Percentiles rank a stretch among this genome's conserved stretches.
phyloP scores from a whole-genome alignment of 2,113 vertebrate genomes.

The Acrocephalus arundinaceus region DNA sequence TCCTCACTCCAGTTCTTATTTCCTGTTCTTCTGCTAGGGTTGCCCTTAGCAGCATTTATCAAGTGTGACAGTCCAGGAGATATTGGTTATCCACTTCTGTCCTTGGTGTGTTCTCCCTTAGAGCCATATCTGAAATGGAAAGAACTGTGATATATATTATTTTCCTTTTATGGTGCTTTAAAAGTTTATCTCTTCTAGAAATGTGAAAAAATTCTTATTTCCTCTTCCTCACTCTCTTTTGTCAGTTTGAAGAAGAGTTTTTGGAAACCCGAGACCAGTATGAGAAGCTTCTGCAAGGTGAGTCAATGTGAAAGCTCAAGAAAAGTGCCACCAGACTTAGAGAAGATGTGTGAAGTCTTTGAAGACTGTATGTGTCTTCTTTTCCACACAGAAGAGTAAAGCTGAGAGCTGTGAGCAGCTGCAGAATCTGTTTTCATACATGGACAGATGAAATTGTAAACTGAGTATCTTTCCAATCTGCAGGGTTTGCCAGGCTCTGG shows the following conservation, averaged over 20 bases:
- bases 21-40: not conserved
- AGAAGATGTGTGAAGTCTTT: not conserved
- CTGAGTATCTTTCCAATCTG: not conserved
- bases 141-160: not conserved
- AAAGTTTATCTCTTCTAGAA: not conserved
- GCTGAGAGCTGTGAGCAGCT: not conserved
- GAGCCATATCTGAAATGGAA: not conserved
- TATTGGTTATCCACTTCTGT: not conserved
- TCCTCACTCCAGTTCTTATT: not conserved
- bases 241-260: constrained; percentile 84
- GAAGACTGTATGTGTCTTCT: not conserved
- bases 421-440: not conserved
- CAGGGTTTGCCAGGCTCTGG: not conserved
- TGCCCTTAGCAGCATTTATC: not conserved
- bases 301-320: not conserved
- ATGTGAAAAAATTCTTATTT: not conserved
- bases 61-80: not conserved
- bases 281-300: constrained; percentile 81
- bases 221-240: not conserved
- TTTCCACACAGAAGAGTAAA: not conserved
- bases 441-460: not conserved
- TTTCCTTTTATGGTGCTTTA: not conserved
- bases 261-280: constrained; percentile 82
- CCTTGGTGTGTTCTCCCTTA: not conserved
- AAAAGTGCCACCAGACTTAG: not conserved